Conservation (phyloP, 2,113 vertebrate species). For the Dissostichus mawsoni region DNA sequence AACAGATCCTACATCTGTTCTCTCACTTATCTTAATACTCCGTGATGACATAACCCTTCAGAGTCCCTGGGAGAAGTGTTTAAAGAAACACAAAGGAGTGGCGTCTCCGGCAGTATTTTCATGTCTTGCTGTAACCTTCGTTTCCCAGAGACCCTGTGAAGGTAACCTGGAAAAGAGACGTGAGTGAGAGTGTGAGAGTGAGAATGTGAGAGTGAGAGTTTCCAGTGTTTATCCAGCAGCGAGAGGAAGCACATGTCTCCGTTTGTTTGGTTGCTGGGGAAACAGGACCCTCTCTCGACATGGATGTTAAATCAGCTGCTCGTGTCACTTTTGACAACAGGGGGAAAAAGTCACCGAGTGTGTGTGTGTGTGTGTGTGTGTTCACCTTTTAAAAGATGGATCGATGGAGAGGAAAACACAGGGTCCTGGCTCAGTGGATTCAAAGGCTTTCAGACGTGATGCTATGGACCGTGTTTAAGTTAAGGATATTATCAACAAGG, state of each 20-base stretch:
- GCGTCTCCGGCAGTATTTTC: no score
- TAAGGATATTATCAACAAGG: no score
- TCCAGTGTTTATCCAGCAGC: slow-evolving; percentile 77
- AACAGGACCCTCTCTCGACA: slow-evolving; percentile 59
- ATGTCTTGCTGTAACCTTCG: slow-evolving; percentile 52
- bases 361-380: not conserved
- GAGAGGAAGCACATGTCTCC: slow-evolving; percentile 80
- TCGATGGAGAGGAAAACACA: slow-evolving; percentile 32
- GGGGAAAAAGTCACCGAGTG: slow-evolving; percentile 26
- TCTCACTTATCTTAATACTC: slow-evolving; percentile 48
- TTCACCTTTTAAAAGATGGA: slow-evolving; percentile 38
- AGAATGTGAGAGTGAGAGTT: slow-evolving; percentile 74
- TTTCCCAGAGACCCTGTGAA: slow-evolving; percentile 72
- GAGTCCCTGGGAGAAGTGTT: slow-evolving; percentile 51
- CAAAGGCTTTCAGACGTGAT: not conserved
- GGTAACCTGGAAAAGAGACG: slow-evolving; percentile 60
- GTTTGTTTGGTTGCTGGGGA: slow-evolving; percentile 83
- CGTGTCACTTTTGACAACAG: slow-evolving; percentile 63
- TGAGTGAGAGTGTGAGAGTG: slow-evolving; percentile 55
- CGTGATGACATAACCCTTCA: slow-evolving; percentile 57
- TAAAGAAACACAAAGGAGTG: slow-evolving; percentile 13
- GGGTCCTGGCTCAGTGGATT: slow-evolving; percentile 18
- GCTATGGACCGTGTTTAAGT: no score
- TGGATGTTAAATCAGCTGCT: slow-evolving; percentile 62
- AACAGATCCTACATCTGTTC: slow-evolving; percentile 56